Conservation (phyloP, 2,888 invertebrate genomes). For the Drosophila neotestacea region DNA sequence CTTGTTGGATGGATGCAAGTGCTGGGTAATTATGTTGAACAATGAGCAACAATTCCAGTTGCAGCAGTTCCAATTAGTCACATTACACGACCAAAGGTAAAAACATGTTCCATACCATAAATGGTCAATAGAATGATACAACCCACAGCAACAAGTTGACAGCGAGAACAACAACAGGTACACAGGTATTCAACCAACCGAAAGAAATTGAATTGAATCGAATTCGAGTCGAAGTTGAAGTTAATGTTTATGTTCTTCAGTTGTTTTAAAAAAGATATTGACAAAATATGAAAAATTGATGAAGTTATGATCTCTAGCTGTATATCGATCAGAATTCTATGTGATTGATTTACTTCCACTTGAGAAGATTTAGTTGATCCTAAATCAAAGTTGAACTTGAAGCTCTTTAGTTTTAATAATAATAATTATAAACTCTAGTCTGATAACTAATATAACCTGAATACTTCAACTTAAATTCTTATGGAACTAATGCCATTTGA, state of each 20-base stretch:
- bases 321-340: background rate
- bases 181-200: background rate
- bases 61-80: slow-evolving; percentile 74
- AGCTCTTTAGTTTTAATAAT: no score
- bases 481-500: slow-evolving; percentile 32
- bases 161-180: background rate
- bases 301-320: background rate
- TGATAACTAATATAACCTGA: background rate
- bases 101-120: slow-evolving; percentile 65
- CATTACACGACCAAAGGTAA: slow-evolving; percentile 67
- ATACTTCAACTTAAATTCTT: background rate
- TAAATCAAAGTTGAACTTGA: no score
- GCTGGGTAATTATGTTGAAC: slow-evolving; percentile 65
- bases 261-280: background rate
- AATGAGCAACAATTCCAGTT: slow-evolving; percentile 65
- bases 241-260: background rate
- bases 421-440: background rate
- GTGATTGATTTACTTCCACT: background rate
- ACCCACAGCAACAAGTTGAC: slow-evolving; percentile 13
- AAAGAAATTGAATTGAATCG: background rate
- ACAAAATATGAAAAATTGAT: background rate
- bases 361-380: background rate
- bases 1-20: slow-evolving; percentile 45
- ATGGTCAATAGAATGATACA: slow-evolving; percentile 57
- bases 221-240: background rate